Base-by-base conservation (phyloP, 2,797 vertebrate genomes). In the Carcharodon carcharias region DNA sequence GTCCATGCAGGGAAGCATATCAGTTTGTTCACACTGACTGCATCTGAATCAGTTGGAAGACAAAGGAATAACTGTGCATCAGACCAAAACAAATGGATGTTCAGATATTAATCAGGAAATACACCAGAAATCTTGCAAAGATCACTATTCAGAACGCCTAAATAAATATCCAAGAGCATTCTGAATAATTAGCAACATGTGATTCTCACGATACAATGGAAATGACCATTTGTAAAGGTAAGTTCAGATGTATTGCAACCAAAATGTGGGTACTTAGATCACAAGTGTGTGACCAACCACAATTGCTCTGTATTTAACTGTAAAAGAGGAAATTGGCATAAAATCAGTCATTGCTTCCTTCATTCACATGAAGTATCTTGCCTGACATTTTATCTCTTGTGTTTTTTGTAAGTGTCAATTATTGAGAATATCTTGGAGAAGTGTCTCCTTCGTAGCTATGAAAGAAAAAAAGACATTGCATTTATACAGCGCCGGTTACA, bases 81-180 rank as follows among this genome's bases (percentile, higher is more conserved):
- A 67, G 40, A 45, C 40, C 61, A 63, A 65, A 93, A 45, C 91
- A 40, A 93, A 67, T 65, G 91, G 21, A 61, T n/a, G 0, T 92
- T 61, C 89, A 92, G 58, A 92, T 92, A 92, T 40, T 65, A 67
- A 93, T 93, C 91, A 40, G 61, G 45, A 45, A 93, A 65, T 9
- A 23, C 21, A 40, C 0, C 18, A 67, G 40, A 93, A 65, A 67
- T 45, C 61, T 93, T n/a, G 23, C 91, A 45, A 67, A 45, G 91
- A 23, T 26, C 23, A 40, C 21, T 67, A 28, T 65, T 65, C 61
- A 40, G 9, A 65, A 45, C n/a, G 21, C 63, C n/a, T n/a, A 67
- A 63, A n/a, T 31, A 92, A 45, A 93, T 40, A 2, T 40, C 61
- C 21, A 1, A 65, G 65, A 45, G 21, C 61, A 67, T 67, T 65